Evolutionary conservation across 2,797 vertebrate genomes (phyloP).

Genomic region (Morus bassanus): DNA sequence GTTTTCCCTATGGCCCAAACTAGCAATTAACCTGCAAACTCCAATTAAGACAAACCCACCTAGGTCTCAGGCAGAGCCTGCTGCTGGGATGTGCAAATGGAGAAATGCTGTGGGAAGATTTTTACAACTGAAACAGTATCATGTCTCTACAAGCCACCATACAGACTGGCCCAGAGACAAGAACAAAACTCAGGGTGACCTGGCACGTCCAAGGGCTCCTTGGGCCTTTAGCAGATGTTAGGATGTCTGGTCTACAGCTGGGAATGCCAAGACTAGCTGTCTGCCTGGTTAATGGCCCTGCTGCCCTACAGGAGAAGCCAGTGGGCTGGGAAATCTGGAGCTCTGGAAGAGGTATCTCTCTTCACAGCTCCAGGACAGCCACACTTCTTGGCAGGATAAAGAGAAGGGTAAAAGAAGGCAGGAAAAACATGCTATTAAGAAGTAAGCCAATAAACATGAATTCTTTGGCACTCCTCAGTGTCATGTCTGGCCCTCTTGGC

Average conservation of each 20-base stretch:
- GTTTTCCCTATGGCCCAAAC: not conserved
- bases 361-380: not conserved
- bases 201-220: not conserved
- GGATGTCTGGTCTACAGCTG: not conserved
- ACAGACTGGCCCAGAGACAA: not conserved
- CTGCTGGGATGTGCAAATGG: not conserved
- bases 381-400: not conserved
- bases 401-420: not conserved
- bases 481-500: not conserved
- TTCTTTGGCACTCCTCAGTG: not conserved
- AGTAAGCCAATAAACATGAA: not conserved
- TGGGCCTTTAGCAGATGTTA: not conserved
- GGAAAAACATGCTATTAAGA: not conserved
- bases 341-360: not conserved
- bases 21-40: slow-evolving; percentile 13
- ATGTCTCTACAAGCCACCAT: not conserved
- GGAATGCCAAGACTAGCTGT: not conserved
- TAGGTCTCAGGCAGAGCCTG: not conserved
- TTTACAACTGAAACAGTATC: not conserved
- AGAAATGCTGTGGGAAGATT: not conserved
- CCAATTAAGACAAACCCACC: not conserved
- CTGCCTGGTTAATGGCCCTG: not conserved
- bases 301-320: not conserved
- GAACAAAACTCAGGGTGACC: not conserved
- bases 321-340: not conserved